Conservation (phyloP, 2,888 invertebrate genomes). For the Amphipyra berbera region DNA sequence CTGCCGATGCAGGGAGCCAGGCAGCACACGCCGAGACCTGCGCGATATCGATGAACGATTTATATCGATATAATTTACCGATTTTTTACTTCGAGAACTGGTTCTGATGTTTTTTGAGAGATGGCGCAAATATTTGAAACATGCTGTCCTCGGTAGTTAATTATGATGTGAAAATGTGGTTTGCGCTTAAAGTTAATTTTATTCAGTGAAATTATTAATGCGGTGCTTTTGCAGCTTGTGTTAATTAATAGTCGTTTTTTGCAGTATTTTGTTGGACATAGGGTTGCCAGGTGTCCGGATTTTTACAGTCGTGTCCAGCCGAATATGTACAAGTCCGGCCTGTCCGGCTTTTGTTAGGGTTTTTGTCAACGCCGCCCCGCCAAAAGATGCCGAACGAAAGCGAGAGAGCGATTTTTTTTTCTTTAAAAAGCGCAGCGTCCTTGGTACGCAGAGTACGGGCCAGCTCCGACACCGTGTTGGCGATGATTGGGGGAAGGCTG, state of each 20-base stretch:
- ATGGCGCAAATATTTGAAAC: slow-evolving; percentile 35
- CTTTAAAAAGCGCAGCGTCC: too few relatives aligned
- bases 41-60: slow-evolving; percentile 53
- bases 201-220: neutral
- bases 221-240: slow-evolving; percentile 14
- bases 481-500: too few relatives aligned
- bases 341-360: too few relatives aligned
- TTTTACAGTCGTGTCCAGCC: too few relatives aligned
- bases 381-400: too few relatives aligned
- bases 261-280: neutral
- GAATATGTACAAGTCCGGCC: too few relatives aligned
- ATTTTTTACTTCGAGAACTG: slow-evolving; percentile 39
- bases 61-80: slow-evolving; percentile 52
- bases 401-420: too few relatives aligned
- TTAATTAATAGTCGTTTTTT: slow-evolving; percentile 17
- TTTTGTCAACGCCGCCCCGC: too few relatives aligned
- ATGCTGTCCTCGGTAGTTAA: slow-evolving; percentile 34
- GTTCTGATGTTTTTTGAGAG: slow-evolving; percentile 32
- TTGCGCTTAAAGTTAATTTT: neutral
- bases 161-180: slow-evolving; percentile 43
- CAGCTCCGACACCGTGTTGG: too few relatives aligned
- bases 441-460: too few relatives aligned
- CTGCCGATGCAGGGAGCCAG: slow-evolving; percentile 63
- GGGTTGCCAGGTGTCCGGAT: too few relatives aligned
- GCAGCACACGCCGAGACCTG: slow-evolving; percentile 15